These are phyloP conservation scores for Diplazon laetatorius DNA, from an alignment of 2,888 invertebrate genomes.

Conservation along the genomic window DNA sequence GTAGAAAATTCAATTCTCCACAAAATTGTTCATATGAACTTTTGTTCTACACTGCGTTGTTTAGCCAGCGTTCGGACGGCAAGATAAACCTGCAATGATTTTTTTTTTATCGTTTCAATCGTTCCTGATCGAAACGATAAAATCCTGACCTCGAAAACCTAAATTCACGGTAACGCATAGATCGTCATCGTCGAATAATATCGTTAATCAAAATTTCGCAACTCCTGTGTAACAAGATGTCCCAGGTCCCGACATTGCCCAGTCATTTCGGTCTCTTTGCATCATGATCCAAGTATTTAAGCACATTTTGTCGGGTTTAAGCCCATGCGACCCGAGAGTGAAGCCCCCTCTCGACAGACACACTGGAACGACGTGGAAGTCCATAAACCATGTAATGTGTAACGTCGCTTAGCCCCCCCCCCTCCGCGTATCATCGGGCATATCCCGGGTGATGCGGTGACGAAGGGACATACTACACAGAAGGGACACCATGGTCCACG, in stretches of 20 bases:
- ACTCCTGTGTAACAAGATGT: slow-evolving; percentile 39
- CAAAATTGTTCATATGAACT: too few relatives aligned
- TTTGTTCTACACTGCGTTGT: too few relatives aligned
- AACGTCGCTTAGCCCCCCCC: too few relatives aligned
- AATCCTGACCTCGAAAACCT: too few relatives aligned
- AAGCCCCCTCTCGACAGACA: slow-evolving; percentile 35
- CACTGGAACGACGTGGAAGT: slow-evolving; percentile 2
- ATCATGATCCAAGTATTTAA: slow-evolving; percentile 67
- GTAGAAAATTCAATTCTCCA: too few relatives aligned
- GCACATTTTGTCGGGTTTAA: slow-evolving; percentile 68
- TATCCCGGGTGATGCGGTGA: slow-evolving; percentile 46
- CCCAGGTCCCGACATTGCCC: slow-evolving; percentile 26
- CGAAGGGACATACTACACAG: slow-evolving; percentile 51
- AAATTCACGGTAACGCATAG: too few relatives aligned
- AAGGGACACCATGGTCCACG: slow-evolving; percentile 54
- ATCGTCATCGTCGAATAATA: too few relatives aligned
- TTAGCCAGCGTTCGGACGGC: too few relatives aligned
- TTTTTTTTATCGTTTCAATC: too few relatives aligned
- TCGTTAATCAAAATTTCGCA: slow-evolving; percentile 8
- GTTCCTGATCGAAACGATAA: too few relatives aligned
- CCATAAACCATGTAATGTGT: background rate
- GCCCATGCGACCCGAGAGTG: slow-evolving; percentile 50
- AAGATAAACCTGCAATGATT: too few relatives aligned
- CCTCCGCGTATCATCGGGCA: slow-evolving; percentile 46
- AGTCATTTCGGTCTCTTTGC: slow-evolving; percentile 50